Evolutionary conservation across 2,888 invertebrate species (phyloP).

Genomic region (Sphecodes monilicornis): DNA sequence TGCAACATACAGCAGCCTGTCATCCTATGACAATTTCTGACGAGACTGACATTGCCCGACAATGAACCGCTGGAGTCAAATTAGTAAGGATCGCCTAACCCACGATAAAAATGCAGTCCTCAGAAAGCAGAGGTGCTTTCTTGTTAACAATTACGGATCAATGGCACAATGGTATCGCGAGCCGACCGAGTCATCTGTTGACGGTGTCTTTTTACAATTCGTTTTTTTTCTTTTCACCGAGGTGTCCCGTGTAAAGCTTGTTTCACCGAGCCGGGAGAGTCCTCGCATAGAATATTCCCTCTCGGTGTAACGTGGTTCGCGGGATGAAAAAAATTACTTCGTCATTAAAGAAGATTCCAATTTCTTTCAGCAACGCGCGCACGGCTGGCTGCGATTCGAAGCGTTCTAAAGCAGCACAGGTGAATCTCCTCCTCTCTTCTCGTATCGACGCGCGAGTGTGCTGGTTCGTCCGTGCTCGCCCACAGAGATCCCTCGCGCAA

Average conservation of each 20-base stretch:
- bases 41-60: not conserved
- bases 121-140: not conserved
- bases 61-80: not conserved
- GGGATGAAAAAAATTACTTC: not conserved
- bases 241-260: not conserved
- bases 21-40: not conserved
- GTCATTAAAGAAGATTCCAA: slow-evolving; percentile 19
- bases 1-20: too few relatives aligned
- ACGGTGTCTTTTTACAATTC: not conserved
- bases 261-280: not conserved
- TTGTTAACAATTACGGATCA: not conserved
- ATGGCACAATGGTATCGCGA: not conserved
- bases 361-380: not conserved
- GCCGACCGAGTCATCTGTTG: not conserved
- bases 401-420: slow-evolving; percentile 35
- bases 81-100: not conserved
- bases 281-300: not conserved
- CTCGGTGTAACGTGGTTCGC: not conserved
- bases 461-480: slow-evolving; percentile 32
- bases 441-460: slow-evolving; percentile 7
- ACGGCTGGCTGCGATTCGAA: slow-evolving; percentile 21
- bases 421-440: slow-evolving; percentile 30
- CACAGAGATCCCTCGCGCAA: slow-evolving; percentile 21
- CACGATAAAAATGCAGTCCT: not conserved
- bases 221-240: not conserved